Evolutionary conservation across 2,888 invertebrate species (phyloP).

Genomic region (Drosophila diplacantha): DNA sequence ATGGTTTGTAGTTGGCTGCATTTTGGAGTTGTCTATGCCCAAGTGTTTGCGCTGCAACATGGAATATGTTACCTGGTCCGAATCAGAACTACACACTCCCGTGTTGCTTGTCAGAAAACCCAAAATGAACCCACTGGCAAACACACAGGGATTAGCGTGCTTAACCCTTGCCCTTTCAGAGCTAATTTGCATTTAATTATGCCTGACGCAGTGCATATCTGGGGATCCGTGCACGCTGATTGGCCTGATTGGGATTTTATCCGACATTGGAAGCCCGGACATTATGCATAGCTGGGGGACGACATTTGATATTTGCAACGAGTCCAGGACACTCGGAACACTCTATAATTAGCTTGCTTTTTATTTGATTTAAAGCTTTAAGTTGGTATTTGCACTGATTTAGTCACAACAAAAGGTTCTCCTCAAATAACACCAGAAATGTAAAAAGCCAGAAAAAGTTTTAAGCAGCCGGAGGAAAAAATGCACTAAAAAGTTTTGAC

Average conservation of each 20-base stretch:
- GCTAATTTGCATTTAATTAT: conserved; percentile 60
- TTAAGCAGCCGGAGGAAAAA: no score
- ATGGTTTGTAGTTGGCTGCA: not conserved
- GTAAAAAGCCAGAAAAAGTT: not conserved
- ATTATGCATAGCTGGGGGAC: conserved; percentile 8
- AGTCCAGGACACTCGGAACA: not conserved
- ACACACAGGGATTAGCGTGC: not conserved
- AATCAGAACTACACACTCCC: conserved; percentile 83
- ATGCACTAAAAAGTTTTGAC: conserved; percentile 6
- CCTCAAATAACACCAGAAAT: not conserved
- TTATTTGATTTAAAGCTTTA: not conserved
- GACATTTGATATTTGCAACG: not conserved
- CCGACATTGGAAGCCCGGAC: not conserved
- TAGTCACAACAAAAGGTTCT: not conserved
- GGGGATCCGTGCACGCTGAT: conserved; percentile 79
- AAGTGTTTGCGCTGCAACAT: conserved; percentile 86
- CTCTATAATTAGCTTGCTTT: not conserved
- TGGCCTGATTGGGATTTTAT: conserved; percentile 83
- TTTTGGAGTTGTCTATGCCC: conserved; percentile 70
- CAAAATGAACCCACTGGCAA: conserved; percentile 79
- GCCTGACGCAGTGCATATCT: conserved; percentile 77
- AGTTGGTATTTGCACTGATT: not conserved
- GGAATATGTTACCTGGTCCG: conserved; percentile 87
- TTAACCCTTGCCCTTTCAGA: conserved; percentile 70
- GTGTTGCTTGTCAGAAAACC: conserved; percentile 78